Evolutionary conservation across 2,888 invertebrate genomes (phyloP).

Genomic region (Napeogenes sylphis): DNA sequence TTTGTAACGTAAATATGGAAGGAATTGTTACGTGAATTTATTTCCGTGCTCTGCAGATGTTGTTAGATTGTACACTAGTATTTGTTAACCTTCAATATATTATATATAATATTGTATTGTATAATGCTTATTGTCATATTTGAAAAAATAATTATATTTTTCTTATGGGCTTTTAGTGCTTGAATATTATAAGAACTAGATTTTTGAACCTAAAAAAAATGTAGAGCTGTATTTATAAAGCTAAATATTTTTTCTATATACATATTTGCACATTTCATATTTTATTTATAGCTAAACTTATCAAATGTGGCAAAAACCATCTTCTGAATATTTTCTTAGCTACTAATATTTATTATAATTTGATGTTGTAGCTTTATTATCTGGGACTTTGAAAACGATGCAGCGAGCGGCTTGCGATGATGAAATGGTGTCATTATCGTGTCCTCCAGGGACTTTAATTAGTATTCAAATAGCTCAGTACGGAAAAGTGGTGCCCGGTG

Average conservation of each 20-base stretch:
- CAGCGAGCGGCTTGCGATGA: slow-evolving; percentile 94
- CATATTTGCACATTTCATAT: no score
- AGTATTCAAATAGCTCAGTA: slow-evolving; percentile 92
- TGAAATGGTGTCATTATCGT: slow-evolving; percentile 88
- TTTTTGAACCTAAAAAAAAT: no score
- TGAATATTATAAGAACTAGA: no score
- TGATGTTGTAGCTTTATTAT: slow-evolving; percentile 83
- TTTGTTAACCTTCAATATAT: no score
- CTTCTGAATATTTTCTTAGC: background rate
- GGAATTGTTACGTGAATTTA: slow-evolving; percentile 2
- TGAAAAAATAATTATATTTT: no score
- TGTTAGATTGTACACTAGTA: no score
- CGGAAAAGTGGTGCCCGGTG: slow-evolving; percentile 78
- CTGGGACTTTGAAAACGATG: slow-evolving; percentile 92
- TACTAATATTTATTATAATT: background rate
- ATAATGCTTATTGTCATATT: no score
- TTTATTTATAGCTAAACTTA: no score
- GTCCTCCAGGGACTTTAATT: slow-evolving; percentile 95
- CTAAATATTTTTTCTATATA: no score
- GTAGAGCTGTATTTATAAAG: no score
- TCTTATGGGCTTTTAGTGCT: no score
- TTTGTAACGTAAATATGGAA: slow-evolving; percentile 2
- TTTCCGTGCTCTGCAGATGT: background rate
- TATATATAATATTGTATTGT: no score
- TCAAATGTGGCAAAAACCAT: background rate